Base-by-base conservation (phyloP, 2,113 vertebrate species). In the Pseudorhombus dupliciocellatus region DNA sequence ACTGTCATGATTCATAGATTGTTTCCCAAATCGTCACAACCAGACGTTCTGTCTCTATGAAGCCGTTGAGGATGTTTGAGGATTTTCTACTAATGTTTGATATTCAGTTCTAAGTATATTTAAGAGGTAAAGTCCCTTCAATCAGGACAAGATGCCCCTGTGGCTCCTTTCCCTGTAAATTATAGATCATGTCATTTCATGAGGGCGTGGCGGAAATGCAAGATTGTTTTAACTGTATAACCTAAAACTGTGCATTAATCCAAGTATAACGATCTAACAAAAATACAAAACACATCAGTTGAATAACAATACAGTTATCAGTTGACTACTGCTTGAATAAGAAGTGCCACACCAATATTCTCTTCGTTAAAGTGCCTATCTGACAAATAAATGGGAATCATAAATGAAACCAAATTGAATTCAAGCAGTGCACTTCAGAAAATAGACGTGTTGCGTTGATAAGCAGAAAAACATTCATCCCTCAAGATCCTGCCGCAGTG, bases 391-490 rank as follows among this genome's bases (percentile, higher is more conserved):
- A 62, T 50, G 44, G 40, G 50, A 57, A 26, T 64, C 22, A 55
- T 42, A 71, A 77, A 81, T 72, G 67, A 78, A 79, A 66, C 31
- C 54, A 25, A 55, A 57, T 18, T 7, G 46, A 37, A 79, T 59
- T 73, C 58, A 64, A 71, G 57, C 74, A 57, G 28, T 57, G 24
- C 63, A 51, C 77, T 80, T 63, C 77, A 79, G 51, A 62, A 71
- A 82, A 84, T 76, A 78, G 85, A 84, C 42, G 12, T 42, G 71
- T 46, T 50, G 44, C 54, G 79, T 70, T 79, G 79, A 83, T 85
- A 80, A 81, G 62, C 77, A 72, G 72, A 73, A 75, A 84, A 77
- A 67, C 66, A 71, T 75, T 83, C 67, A 77, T 73, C 55, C 54
- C 7, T 21, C 28, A 62, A 48, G 28, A 77, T 30, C 24, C 53